Base-by-base conservation (phyloP, 2,797 vertebrate genomes). In the Argya squamiceps region DNA sequence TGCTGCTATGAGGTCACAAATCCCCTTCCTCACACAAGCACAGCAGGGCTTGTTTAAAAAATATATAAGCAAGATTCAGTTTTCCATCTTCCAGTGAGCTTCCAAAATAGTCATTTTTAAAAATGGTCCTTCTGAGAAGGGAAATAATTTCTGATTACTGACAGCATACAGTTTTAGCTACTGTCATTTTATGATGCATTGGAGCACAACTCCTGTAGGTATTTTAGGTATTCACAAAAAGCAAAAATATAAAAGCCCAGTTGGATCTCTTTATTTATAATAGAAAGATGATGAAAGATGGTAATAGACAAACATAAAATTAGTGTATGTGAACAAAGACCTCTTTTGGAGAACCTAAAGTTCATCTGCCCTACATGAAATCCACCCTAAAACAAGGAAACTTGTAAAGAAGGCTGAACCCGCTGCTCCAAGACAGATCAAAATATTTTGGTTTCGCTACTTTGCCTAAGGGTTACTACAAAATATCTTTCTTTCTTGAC, bases 371-470 rank as follows among this genome's bases (percentile, higher is more conserved):
- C 29, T 59, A 50, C 22, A 34, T 46, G 55, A 94, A 95, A 95
- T 47, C 13, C 30, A 63, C 17, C 37, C 47, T 39, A 63, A 58
- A 90, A 75, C 10, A 84, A 84, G 44, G 34, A 47, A 87, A 82
- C 23, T 76, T 52, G 12, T 46, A 44, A 75, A 80, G 29, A 17
- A 86, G 58, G 59, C 11, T 16, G 36, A 34, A 77, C 74, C 5
- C 52, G 76, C 58, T 34, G 58, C 59, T 88, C 43, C 43, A 73
- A 69, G 23, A 78, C 6, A 52, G 46, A 95, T 34, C 30, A 93
- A 96, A 96, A 92, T 82, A 92, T 92, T 96, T 91, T 84, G 59
- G 39, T 80, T 94, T 69, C 8, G 8, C 56, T 88, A 76, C 55
- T 95, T 88, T 76, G 92, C 90, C 36, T n/a, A 88, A 79, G 59